Conservation (phyloP, 2,113 vertebrate species). For the Egretta garzetta region DNA sequence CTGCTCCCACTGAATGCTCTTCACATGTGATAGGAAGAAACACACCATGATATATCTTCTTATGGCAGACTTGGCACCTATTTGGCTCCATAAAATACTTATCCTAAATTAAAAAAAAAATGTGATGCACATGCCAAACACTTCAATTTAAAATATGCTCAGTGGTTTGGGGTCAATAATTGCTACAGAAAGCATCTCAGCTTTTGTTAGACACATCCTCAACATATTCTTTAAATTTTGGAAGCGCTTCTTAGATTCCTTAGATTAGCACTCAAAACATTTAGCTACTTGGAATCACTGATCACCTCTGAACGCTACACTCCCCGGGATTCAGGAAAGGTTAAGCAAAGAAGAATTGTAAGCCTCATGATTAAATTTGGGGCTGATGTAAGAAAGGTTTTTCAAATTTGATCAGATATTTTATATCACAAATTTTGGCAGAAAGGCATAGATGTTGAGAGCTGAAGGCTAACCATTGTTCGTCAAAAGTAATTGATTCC, state of each 20-base stretch:
- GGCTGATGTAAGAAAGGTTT: neutral
- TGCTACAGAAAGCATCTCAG: neutral
- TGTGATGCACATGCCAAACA: neutral
- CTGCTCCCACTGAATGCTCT: neutral
- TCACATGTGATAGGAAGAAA: neutral
- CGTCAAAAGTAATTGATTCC: neutral
- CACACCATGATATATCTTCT: neutral
- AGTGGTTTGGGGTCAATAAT: neutral
- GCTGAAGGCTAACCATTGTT: neutral
- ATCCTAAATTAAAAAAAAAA: neutral
- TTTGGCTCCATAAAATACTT: neutral
- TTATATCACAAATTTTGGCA: neutral
- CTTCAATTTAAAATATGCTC: neutral
- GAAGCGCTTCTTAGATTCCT: neutral
- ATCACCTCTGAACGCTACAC: neutral
- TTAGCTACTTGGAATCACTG: neutral
- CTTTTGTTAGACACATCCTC: neutral
- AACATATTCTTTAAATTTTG: neutral
- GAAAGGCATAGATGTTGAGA: neutral
- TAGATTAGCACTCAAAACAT: neutral
- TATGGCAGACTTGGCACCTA: neutral
- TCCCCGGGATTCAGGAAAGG: neutral
- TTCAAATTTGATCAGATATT: neutral
- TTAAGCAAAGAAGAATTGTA: neutral
- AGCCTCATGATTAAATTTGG: neutral